Conservation (phyloP, 2,113 vertebrate species). For the Periophthalmus modestus region DNA sequence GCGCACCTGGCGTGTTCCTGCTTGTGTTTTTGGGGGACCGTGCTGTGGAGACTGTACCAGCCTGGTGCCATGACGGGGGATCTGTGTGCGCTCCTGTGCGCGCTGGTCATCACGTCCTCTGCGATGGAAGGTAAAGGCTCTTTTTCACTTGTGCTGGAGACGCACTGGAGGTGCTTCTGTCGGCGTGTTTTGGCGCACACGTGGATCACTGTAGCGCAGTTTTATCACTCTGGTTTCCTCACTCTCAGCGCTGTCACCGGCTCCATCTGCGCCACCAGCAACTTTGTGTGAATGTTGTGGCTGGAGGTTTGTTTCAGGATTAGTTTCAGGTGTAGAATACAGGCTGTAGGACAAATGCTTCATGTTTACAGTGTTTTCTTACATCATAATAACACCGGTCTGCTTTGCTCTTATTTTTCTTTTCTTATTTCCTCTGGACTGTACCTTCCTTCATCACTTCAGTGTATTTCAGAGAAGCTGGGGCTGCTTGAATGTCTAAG, state of each 20-base stretch:
- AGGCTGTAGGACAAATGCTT: background rate
- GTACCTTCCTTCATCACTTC: background rate
- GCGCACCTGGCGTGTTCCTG: slow-evolving; percentile 66
- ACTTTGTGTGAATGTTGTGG: slow-evolving; percentile 9
- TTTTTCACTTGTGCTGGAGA: slow-evolving; percentile 22
- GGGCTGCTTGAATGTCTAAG: slow-evolving; percentile 5
- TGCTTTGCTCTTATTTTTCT: background rate
- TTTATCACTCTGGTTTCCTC: background rate
- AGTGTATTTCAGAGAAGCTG: background rate
- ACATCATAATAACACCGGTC: no score
- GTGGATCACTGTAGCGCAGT: background rate
- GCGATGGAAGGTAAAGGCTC: slow-evolving; percentile 80
- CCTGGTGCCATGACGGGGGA: slow-evolving; percentile 78
- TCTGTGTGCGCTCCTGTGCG: slow-evolving; percentile 76
- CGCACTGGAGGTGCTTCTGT: slow-evolving; percentile 12
- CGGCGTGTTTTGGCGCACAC: background rate
- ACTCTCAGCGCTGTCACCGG: slow-evolving; percentile 5
- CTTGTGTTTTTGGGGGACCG: slow-evolving; percentile 56
- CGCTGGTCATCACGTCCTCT: slow-evolving; percentile 71
- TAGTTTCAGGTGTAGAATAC: background rate
- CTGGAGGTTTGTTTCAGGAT: background rate
- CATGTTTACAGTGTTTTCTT: background rate
- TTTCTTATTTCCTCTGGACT: background rate
- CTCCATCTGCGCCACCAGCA: background rate
- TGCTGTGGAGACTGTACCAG: slow-evolving; percentile 63